These are phyloP conservation scores for Meandrusa payeni DNA, from an alignment of 2,888 invertebrate genomes.

Conservation along the genomic window DNA sequence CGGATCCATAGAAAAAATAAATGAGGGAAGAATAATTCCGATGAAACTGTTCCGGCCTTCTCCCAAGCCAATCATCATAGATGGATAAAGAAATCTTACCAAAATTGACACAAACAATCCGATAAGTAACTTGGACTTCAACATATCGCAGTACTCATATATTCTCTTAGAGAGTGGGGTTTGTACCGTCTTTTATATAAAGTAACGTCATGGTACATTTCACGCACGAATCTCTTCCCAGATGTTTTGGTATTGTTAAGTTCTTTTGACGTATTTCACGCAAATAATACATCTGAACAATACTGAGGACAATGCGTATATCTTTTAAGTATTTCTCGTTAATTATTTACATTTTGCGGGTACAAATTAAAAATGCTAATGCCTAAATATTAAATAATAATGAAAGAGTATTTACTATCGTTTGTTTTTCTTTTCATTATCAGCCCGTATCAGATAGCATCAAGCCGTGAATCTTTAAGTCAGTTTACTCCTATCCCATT, in stretches of 20 bases:
- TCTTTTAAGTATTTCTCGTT: background rate
- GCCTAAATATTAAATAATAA: no score
- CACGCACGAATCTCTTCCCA: conserved; percentile 23
- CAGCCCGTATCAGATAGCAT: no score
- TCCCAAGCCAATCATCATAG: no score
- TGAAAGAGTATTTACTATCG: no score
- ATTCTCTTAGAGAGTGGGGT: background rate
- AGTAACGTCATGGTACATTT: conserved; percentile 27
- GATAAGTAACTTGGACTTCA: conserved; percentile 11
- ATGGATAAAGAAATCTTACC: conserved; percentile 14
- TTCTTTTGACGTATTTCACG: conserved; percentile 13
- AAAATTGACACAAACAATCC: conserved; percentile 12
- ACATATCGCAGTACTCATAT: conserved; percentile 24
- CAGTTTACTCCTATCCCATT: no score
- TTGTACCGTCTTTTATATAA: conserved; percentile 27
- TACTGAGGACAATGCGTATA: background rate
- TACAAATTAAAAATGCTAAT: no score
- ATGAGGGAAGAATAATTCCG: no score
- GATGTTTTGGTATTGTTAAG: conserved; percentile 17
- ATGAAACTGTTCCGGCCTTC: no score
- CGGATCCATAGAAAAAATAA: no score
- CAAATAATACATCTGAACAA: background rate
- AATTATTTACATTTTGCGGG: background rate
- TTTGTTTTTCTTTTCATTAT: no score
- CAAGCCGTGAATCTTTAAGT: no score